A percentile compares a stretch with the other conserved stretches of the same genome.
phyloP scores from a whole-genome alignment of 1,140 invertebrate species.

The Ladona fulva region DNA sequence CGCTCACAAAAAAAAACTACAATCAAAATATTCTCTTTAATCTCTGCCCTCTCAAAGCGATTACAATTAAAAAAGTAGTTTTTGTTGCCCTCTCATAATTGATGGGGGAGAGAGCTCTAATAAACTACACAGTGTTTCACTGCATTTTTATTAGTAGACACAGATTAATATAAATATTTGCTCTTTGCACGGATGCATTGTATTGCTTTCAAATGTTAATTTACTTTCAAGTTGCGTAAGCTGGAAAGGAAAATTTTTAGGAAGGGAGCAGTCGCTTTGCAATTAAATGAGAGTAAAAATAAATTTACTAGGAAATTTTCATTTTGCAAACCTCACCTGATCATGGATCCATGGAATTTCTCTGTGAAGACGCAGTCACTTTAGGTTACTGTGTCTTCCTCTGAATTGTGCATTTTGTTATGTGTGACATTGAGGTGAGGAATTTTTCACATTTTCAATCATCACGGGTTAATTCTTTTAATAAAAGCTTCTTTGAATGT shows the following conservation, averaged over 20 bases:
- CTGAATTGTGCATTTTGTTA: neutral
- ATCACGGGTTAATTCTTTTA: too few species aligned
- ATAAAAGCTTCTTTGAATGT: too few species aligned
- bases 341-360: neutral
- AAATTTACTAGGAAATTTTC: neutral
- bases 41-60: neutral
- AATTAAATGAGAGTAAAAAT: neutral
- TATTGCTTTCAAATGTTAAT: neutral
- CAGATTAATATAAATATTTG: neutral
- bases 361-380: neutral
- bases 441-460: too few species aligned
- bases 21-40: constrained; percentile 9
- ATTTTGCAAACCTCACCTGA: neutral
- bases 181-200: neutral
- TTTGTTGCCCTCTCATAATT: neutral
- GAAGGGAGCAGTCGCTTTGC: neutral
- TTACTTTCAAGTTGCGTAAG: neutral
- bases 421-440: neutral
- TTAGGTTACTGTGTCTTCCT: neutral
- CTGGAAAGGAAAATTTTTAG: neutral
- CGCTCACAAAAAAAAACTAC: neutral
- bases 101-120: neutral
- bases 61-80: constrained; percentile 11
- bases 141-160: neutral
- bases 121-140: neutral